Evolutionary conservation across 1,140 invertebrate genomes (phyloP).

Genomic region (Zelostemma sp.): DNA sequence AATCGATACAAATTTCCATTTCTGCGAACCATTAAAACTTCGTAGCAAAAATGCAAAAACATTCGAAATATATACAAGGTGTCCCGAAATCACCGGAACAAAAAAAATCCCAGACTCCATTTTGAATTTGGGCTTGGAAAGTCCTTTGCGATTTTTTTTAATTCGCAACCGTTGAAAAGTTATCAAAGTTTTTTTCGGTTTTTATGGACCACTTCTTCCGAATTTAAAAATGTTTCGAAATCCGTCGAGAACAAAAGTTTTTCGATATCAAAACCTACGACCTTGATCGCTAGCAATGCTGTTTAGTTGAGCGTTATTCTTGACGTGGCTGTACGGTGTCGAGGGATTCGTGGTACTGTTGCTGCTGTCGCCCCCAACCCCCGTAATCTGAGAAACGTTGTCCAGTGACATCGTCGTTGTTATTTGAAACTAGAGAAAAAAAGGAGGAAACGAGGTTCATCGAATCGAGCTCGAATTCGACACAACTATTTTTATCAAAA

Average conservation of each 20-base stretch:
- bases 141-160: no score
- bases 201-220: no score
- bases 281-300: constrained; percentile 67
- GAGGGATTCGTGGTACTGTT: constrained; percentile 42
- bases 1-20: background rate
- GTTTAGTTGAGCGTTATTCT: constrained; percentile 63
- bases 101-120: no score
- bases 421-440: no score
- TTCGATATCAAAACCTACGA: constrained; percentile 64
- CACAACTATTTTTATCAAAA: no score
- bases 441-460: no score
- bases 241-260: constrained; percentile 45
- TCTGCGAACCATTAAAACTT: no score
- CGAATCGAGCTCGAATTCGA: no score
- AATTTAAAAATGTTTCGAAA: background rate
- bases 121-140: no score
- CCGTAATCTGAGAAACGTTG: constrained; percentile 44
- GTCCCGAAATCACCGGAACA: no score
- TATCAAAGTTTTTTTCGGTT: background rate
- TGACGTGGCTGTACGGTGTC: constrained; percentile 57
- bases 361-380: constrained; percentile 50
- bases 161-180: no score
- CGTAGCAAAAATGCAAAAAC: background rate
- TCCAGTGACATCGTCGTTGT: constrained; percentile 54
- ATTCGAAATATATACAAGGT: background rate